Percentiles rank a stretch among this genome's conserved stretches.
phyloP scores from a whole-genome alignment of 2,797 vertebrate genomes.

The Loriculus beryllinus region DNA sequence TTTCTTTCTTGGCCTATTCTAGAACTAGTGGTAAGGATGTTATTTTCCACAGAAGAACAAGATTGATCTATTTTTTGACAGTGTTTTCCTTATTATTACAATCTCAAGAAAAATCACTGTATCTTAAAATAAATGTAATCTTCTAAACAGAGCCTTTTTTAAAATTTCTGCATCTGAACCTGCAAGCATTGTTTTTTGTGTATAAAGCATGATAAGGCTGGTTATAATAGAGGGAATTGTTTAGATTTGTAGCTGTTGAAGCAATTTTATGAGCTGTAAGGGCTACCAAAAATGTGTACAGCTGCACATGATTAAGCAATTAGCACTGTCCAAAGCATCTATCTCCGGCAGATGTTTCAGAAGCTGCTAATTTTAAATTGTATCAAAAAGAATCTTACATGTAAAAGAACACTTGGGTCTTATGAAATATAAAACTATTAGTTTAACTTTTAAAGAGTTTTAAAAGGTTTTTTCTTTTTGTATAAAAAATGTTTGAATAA shows the following conservation, averaged over 20 bases:
- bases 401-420: not conserved
- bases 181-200: not conserved
- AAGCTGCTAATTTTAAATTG: slow-evolving; percentile 51
- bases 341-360: slow-evolving; percentile 49
- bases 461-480: not conserved
- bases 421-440: slow-evolving; percentile 23
- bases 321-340: slow-evolving; percentile 45
- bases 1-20: not conserved
- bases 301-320: slow-evolving; percentile 63
- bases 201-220: not conserved
- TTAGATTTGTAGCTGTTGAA: slow-evolving; percentile 26
- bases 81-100: not conserved
- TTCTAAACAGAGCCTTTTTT: not conserved
- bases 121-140: slow-evolving; percentile 1
- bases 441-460: not conserved
- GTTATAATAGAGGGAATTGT: slow-evolving; percentile 5
- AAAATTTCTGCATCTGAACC: not conserved
- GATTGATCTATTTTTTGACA: not conserved
- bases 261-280: slow-evolving; percentile 24
- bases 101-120: not conserved
- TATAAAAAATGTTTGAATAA: not conserved
- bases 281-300: slow-evolving; percentile 41
- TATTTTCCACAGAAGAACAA: not conserved
- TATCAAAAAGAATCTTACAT: not conserved
- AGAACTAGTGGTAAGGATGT: not conserved